Evolutionary conservation across 2,797 vertebrate genomes (phyloP).

Genomic region (Thamnophis elegans): DNA sequence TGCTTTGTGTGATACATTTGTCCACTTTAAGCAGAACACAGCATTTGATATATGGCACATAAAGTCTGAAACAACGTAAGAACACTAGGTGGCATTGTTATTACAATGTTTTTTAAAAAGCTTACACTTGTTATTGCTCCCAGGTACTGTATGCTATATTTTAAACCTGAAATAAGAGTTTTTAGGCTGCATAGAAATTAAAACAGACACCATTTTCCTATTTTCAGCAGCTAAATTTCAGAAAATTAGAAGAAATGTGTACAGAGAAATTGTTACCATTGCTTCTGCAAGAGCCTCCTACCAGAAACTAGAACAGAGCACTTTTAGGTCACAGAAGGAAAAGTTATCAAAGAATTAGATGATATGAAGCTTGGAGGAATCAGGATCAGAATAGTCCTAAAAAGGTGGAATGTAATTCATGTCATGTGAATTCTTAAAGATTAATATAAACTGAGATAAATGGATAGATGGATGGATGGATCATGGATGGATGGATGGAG

Average conservation of each 20-base stretch:
- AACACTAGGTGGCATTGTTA: constrained; percentile 78
- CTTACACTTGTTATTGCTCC: fast-evolving
- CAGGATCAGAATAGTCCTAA: not conserved
- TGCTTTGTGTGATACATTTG: not conserved
- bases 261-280: not conserved
- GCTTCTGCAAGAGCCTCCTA: not conserved
- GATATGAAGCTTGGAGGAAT: not conserved
- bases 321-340: not conserved
- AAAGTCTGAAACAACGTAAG: not conserved
- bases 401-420: not conserved
- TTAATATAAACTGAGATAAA: not conserved
- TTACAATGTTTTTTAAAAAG: constrained; percentile 63
- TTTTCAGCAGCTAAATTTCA: fast-evolving
- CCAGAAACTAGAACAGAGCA: not conserved
- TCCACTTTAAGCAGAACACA: not conserved
- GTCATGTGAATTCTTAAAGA: not conserved
- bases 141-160: not conserved
- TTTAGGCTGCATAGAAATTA: not conserved
- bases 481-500: not conserved
- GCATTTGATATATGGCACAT: not conserved
- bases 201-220: fast-evolving
- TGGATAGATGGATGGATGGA: not conserved
- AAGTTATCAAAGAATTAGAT: not conserved
- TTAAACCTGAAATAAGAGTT: not conserved
- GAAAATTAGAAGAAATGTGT: fast-evolving